phyloP scores from a whole-genome alignment of 2,113 vertebrate species.

The Atractosteus spatula region DNA sequence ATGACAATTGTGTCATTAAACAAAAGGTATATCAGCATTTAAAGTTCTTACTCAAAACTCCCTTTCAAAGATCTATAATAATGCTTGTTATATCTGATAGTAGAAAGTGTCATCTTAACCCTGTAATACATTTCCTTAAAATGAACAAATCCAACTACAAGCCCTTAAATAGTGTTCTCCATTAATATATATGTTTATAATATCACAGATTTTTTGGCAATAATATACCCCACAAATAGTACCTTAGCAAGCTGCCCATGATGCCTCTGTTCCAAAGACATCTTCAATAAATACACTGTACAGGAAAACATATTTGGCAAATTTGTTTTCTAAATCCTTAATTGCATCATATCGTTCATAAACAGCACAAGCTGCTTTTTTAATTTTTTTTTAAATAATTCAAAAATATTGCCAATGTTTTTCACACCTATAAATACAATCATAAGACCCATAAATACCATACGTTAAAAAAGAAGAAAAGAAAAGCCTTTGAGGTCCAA shows the following conservation, averaged over 20 bases:
- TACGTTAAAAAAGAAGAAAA: conserved; percentile 67
- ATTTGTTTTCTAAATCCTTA: conserved; percentile 35
- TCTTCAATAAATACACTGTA: conserved; percentile 52
- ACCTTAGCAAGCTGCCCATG: conserved; percentile 52
- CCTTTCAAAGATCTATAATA: background rate
- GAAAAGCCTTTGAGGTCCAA: conserved; percentile 57
- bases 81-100: background rate
- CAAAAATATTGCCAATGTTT: conserved; percentile 70
- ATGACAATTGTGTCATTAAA: conserved; percentile 4
- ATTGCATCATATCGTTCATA: conserved; percentile 32
- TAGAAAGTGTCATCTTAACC: conserved; percentile 20
- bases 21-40: background rate
- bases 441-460: conserved; percentile 61
- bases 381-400: conserved; percentile 65
- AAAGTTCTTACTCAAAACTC: conserved; percentile 4
- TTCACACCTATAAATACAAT: conserved; percentile 65
- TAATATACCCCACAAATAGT: conserved; percentile 55
- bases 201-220: conserved; percentile 65
- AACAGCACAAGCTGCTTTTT: conserved; percentile 58
- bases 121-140: conserved; percentile 38
- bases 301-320: conserved; percentile 63
- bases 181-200: conserved; percentile 31
- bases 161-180: conserved; percentile 66
- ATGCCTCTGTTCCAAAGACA: conserved; percentile 67
- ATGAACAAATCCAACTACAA: conserved; percentile 48